These are phyloP conservation scores for Luscinia luscinia DNA, from an alignment of 2,797 vertebrate species.

Conservation along the genomic window DNA sequence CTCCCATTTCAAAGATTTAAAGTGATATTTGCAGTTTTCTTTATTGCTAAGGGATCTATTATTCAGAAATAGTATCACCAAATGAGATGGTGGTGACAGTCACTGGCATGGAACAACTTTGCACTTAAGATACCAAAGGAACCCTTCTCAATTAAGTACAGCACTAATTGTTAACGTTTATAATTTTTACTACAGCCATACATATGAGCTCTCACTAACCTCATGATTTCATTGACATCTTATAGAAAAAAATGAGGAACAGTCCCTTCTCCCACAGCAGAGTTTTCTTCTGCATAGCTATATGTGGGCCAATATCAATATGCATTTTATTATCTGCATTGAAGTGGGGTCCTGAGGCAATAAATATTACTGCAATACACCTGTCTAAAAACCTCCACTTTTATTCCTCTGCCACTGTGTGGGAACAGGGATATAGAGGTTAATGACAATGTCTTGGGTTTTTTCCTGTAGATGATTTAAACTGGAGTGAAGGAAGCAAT, in stretches of 20 bases:
- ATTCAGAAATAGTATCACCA: not conserved
- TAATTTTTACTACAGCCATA: not conserved
- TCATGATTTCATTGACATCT: not conserved
- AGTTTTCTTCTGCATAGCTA: not conserved
- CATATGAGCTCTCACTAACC: not conserved
- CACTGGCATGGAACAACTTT: not conserved
- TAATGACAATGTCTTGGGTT: not conserved
- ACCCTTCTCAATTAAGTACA: not conserved
- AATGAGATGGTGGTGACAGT: not conserved
- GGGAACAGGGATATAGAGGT: not conserved
- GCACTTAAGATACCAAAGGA: not conserved
- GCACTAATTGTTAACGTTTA: not conserved
- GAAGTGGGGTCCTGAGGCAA: not conserved
- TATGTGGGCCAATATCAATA: not conserved
- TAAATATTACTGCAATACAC: not conserved
- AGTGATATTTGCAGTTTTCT: not conserved
- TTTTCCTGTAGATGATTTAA: not conserved
- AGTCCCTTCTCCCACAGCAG: not conserved
- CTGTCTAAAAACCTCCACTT: not conserved
- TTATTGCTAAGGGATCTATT: not conserved
- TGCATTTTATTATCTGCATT: constrained; percentile 2
- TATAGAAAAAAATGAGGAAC: not conserved
- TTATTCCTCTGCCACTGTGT: not conserved
- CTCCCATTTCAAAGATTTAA: constrained; percentile 13
- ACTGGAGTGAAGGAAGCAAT: not conserved